Evolutionary conservation across 2,113 vertebrate genomes (phyloP), one percentile per base, ranked within the genome.

Genomic region (Shinisaurus crocodilurus): DNA sequence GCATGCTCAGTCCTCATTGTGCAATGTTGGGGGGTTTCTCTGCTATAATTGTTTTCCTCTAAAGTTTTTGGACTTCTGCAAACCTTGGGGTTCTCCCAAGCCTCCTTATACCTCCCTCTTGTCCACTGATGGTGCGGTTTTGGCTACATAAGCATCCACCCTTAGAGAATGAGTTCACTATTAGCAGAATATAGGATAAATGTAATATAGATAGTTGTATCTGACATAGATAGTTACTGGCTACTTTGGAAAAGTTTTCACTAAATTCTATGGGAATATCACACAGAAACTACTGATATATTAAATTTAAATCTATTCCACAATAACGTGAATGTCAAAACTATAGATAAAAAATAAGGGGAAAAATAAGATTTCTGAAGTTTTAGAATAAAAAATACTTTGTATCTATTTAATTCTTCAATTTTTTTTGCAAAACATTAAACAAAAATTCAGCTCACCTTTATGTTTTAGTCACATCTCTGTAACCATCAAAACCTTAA

Each of bases 311-410:
- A 3, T 12, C 89, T 90, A 90, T 89, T 93, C 77, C 75, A 92
- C 50, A 92, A 15, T 70, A 63, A 92, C 91, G 94, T 88, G 91
- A 89, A 88, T 1, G 45, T 90, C 89, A 90, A 89, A 91, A 88
- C 3, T 34, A 87, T 0, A 43, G 67, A 77, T 69, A 92, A 7
- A 84, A 74, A 76, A n/a, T 3, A 50, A 79, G 74, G 27, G 12
- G 83, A 57, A 63, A 57, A 10, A 90, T 86, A 15, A 88, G 60
- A 87, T 3, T 93, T 63, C 76, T 74, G 50, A 93, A 91, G 16
- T 34, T 75, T 91, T 27, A 86, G 75, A 93, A 43, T 89, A n/a
- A 92, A 89, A 93, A 93, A 18, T 37, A 60, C 7, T 60, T 63
- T 43, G 60, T 12, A 37, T n/a, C 13, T 60, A 34, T 29, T 74